phyloP scores from a whole-genome alignment of 2,113 vertebrate genomes.

The Vulpes ferrilata region DNA sequence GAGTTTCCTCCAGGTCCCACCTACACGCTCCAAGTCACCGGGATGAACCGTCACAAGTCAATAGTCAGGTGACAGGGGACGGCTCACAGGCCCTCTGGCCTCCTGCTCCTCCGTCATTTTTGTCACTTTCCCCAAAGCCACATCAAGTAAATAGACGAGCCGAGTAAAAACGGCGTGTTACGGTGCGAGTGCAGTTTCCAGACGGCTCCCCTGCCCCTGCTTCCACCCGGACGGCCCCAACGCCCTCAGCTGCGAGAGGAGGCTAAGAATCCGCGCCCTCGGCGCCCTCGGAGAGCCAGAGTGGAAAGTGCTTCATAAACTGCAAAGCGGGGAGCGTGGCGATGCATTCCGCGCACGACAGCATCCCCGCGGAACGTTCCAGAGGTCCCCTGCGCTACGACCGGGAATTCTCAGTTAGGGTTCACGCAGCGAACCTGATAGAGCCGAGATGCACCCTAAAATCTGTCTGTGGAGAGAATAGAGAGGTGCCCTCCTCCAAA shows the following conservation, averaged over 20 bases:
- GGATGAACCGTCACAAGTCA: neutral
- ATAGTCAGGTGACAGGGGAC: neutral
- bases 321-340: neutral
- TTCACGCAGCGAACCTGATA: slow-evolving; percentile 2
- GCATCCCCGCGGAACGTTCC: neutral
- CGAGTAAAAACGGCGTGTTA: neutral
- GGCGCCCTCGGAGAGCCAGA: too few relatives aligned
- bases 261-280: neutral
- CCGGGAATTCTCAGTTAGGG: slow-evolving; percentile 8
- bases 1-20: neutral
- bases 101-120: neutral
- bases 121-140: slow-evolving; percentile 50
- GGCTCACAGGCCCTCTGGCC: neutral
- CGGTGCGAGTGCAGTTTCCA: neutral
- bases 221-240: neutral
- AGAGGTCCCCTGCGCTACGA: neutral
- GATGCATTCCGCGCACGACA: neutral
- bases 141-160: neutral
- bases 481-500: slow-evolving; percentile 6
- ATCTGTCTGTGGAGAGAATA: neutral
- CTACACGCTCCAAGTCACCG: neutral
- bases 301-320: neutral
- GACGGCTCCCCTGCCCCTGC: neutral
- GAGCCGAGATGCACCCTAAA: slow-evolving; percentile 38
- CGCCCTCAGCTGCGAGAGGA: neutral